These are phyloP conservation scores for Spodoptera litura DNA, from an alignment of 1,140 invertebrate genomes.

Conservation along the genomic window DNA sequence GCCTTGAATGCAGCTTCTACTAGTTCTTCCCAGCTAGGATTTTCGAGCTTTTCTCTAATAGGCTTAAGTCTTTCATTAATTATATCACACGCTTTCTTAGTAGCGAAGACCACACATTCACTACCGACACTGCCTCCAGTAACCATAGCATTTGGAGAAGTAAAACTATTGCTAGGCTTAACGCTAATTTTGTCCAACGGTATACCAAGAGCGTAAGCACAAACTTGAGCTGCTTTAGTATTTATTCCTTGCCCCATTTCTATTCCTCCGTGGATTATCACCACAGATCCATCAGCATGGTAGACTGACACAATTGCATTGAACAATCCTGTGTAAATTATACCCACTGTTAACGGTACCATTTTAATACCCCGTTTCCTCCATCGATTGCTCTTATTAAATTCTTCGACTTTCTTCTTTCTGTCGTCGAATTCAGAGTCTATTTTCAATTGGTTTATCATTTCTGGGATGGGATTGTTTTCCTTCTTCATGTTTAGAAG, in stretches of 20 bases:
- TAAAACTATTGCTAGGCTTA: constrained; percentile 88
- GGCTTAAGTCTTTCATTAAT: constrained; percentile 88
- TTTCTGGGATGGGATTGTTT: constrained; percentile 83
- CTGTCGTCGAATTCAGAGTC: constrained; percentile 88
- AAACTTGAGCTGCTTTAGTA: constrained; percentile 91
- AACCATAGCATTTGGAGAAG: constrained; percentile 87
- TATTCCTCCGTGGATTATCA: constrained; percentile 91
- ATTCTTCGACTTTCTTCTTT: constrained; percentile 85
- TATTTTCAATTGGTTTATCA: constrained; percentile 87
- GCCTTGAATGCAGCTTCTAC: constrained; percentile 85
- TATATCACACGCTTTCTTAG: constrained; percentile 89
- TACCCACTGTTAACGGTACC: constrained; percentile 89
- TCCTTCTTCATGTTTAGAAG: constrained; percentile 87
- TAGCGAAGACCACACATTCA: constrained; percentile 86
- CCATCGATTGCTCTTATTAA: constrained; percentile 92
- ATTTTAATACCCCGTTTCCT: constrained; percentile 91
- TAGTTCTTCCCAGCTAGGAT: constrained; percentile 88
- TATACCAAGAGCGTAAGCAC: constrained; percentile 90
- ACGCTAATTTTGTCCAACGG: constrained; percentile 89
- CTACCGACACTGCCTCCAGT: constrained; percentile 89
- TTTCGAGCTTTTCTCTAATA: constrained; percentile 86
- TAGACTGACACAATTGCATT: constrained; percentile 90
- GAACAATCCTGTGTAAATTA: constrained; percentile 87
- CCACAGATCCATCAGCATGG: constrained; percentile 91
- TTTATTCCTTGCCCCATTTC: constrained; percentile 95